Evolutionary conservation across 2,888 invertebrate species (phyloP), one percentile per base, ranked within the genome.

Genomic region (Drosophila gaucha): DNA sequence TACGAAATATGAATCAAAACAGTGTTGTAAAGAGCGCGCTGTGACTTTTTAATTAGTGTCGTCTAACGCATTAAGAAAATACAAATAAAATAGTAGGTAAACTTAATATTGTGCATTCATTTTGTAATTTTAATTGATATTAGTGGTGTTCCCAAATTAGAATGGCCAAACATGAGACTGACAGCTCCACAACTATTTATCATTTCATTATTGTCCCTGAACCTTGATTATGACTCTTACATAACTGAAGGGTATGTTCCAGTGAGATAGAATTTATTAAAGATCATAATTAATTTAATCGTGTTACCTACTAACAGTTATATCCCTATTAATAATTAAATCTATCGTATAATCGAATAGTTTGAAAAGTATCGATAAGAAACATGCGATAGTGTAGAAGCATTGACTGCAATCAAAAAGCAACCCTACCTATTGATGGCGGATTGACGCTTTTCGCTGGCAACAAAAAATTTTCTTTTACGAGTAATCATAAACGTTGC

Each of bases 371-470:
- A 47, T 57, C 74, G 62, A 68, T 51, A 38, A 9, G 8, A 3
- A 30, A 26, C 8, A 8, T 47, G 12, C 76, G 63, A 66, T 69
- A 51, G 18, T 8, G 38, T 24, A 16, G 12, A 38, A 52, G 49
- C 43, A 67, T 64, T 30, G 39, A 55, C 54, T 46, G n/a, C 26
- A 9, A 22, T 4, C 2, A 22, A 38, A 50, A 58, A 64, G 46
- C 85, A 80, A 72, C 80, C 56, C 78, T 80, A 44, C 57, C 38
- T 83, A 67, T 83, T 71, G 84, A 85, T 83, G 80, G 86, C 83
- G 84, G 80, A 80, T 83, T 83, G 86, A 82, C 86, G 80, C 80
- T 82, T 83, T 86, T 84, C 62, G 39, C 64, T 77, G 41, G 52
- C 59, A 65, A 67, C 80, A 69, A 55, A 70, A 68, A 70, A 71